A percentile compares a stretch with the other conserved stretches of the same genome.
These are phyloP conservation scores for Pterostichus niger DNA, from an alignment of 2,888 invertebrate genomes.

Conservation along the genomic window DNA sequence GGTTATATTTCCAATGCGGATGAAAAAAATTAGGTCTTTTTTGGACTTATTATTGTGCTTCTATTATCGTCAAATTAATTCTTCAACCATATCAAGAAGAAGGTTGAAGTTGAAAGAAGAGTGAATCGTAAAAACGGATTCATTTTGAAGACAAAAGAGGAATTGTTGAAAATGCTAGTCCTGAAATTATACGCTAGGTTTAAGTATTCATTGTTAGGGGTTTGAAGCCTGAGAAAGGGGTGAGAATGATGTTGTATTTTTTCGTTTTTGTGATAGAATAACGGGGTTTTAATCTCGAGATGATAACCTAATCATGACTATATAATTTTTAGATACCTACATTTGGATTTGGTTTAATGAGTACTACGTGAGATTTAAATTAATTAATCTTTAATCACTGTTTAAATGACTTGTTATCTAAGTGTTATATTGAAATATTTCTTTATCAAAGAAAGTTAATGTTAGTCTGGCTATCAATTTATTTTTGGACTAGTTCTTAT, in stretches of 20 bases:
- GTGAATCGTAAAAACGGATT: constrained; percentile 47
- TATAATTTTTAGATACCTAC: constrained; percentile 18
- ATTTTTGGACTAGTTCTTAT: constrained; percentile 25
- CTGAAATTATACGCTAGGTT: constrained; percentile 45
- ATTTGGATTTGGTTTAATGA: constrained; percentile 35
- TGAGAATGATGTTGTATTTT: constrained; percentile 18
- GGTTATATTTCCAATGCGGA: constrained; percentile 35
- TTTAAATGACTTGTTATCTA: constrained; percentile 49
- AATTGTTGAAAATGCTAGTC: constrained; percentile 38
- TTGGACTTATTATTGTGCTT: constrained; percentile 49
- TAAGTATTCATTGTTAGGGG: constrained; percentile 39
- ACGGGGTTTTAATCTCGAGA: constrained; percentile 5
- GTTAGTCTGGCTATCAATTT: constrained; percentile 20
- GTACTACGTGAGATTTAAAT: constrained; percentile 45
- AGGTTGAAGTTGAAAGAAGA: constrained; percentile 29
- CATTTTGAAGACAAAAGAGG: constrained; percentile 48
- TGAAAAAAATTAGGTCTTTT: constrained; percentile 61
- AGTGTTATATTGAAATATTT: constrained; percentile 37
- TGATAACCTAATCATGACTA: constrained; percentile 47
- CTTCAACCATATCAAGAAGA: constrained; percentile 60
- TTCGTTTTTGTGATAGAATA: constrained; percentile 33
- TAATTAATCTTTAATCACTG: constrained; percentile 32
- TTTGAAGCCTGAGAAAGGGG: constrained; percentile 16
- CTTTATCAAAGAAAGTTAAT: constrained; percentile 33
- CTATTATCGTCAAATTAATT: constrained; percentile 63